Conservation (phyloP, 2,797 vertebrate species). For the Dicrostonyx torquatus region DNA sequence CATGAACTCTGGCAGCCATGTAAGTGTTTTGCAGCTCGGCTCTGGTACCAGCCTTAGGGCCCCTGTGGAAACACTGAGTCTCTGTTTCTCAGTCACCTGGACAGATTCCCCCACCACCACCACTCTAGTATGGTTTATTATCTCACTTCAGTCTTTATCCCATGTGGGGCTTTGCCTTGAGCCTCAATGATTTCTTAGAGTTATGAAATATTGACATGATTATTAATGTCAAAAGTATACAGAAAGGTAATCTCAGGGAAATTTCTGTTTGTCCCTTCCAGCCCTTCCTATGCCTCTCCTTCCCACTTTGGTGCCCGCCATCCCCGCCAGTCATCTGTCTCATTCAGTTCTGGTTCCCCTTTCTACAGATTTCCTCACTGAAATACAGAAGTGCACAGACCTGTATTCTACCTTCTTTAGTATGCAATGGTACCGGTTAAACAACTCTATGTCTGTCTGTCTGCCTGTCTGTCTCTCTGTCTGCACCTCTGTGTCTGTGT, state of each 20-base stretch:
- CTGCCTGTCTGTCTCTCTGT: background rate
- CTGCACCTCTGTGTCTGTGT: background rate
- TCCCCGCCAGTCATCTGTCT: background rate
- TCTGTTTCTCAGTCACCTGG: background rate
- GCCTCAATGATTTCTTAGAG: background rate
- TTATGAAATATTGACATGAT: background rate
- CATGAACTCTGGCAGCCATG: background rate
- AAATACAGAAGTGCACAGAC: background rate
- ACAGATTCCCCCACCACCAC: background rate
- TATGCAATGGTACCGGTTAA: background rate
- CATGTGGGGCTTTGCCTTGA: background rate
- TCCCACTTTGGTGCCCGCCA: too few species aligned
- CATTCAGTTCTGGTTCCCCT: background rate
- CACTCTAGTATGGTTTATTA: background rate
- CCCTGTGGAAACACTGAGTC: background rate
- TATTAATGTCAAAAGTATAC: conserved; percentile 17
- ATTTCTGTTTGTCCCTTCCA: background rate
- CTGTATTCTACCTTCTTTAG: background rate
- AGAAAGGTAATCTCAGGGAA: background rate
- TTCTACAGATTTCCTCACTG: background rate
- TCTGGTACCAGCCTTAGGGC: background rate
- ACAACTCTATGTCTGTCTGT: background rate
- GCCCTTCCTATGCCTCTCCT: too few species aligned
- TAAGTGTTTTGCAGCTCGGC: background rate
- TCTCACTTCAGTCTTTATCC: background rate